Evolutionary conservation across 2,888 invertebrate species (phyloP), one percentile per base, ranked within the genome.

Genomic region (Bombylius major): DNA sequence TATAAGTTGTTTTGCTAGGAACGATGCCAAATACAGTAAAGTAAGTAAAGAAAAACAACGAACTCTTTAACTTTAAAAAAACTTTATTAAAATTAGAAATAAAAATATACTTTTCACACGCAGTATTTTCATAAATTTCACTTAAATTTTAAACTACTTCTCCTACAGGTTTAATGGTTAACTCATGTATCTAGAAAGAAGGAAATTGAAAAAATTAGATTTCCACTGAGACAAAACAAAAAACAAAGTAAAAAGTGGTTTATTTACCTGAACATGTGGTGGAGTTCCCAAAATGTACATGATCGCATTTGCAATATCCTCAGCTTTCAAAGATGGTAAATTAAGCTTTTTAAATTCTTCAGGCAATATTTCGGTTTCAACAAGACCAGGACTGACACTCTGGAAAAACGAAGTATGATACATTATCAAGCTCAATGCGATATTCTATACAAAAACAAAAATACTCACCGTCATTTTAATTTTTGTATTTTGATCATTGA

Each of bases 301-400:
- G 14, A 72, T 68, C 0, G 73, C 72, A 59, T 71, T 68, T 5
- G 73, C 69, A 32, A 73, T 65, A 63, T 73, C 70, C 34, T 66
- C 59, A 0, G 74, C 67, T 2, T 69, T 65, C 32, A 73, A 58
- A 70, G 70, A 71, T 47, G 70, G 62, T 4, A 33, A 65, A 11
- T 42, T 4, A 42, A 1, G 1, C 5, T 54, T 62, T 51, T 66
- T 63, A 36, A 69, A 65, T 48, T 70, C 67, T 7, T 58, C 33
- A 5, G 72, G 71, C 58, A 71, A 69, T 1, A 72, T 71, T 47
- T 72, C 69, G 12, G 72, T 72, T 44, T 71, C 67, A 1, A 71
- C 71, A 4, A 69, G 69, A 5, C 72, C 72, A 1, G 72, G 72
- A 56, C 71, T 70, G 46, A 72, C 70, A 5, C 70, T 71, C 70